Base-by-base conservation (phyloP, 2,113 vertebrate genomes). In the Columbina picui region DNA sequence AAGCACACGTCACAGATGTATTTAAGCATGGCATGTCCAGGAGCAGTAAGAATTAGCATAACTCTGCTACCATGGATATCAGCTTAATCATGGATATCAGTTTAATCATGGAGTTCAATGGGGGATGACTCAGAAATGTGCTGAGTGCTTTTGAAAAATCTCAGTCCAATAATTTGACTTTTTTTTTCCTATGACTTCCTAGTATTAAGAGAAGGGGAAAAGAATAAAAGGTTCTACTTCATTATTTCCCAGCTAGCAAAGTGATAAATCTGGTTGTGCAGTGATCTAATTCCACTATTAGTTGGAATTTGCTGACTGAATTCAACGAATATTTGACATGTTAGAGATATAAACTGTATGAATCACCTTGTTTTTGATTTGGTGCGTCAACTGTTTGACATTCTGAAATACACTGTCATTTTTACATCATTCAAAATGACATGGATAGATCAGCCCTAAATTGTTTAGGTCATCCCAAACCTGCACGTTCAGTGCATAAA, bases 31-130 rank as follows among this genome's bases (percentile, higher is more conserved):
- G 32, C 38, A 55, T 87, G 80, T 84, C 86, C 90, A 74, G 71
- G 55, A 80, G 68, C 34, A 67, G 68, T 70, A 74, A 45, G 26
- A 91, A 96, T 96, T 93, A 95, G 47, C 93, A 85, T 88, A 85
- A 91, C 36, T 43, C 47, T 87, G 61, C 82, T 96, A 59, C 82
- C 68, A 30, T 52, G 59, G 75, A 88, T 90, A 76, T 93, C 75
- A 87, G 27, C 52, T n/a, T n/a, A n/a, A n/a, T n/a, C n/a, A n/a
- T n/a, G n/a, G n/a, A n/a, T n/a, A 55, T 77, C 53, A 71, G 68
- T 86, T 95, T 80, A 91, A 91, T 96, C 83, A 67, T 21, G 53
- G 57, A 59, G 68, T 91, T 94, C 63, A 85, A 2, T 2, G 50
- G 56, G 41, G 74, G 70, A 87, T 95, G 89, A 96, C 65, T 93